Base-by-base conservation (phyloP, 2,888 invertebrate species). In the Amphimallon solstitiale region DNA sequence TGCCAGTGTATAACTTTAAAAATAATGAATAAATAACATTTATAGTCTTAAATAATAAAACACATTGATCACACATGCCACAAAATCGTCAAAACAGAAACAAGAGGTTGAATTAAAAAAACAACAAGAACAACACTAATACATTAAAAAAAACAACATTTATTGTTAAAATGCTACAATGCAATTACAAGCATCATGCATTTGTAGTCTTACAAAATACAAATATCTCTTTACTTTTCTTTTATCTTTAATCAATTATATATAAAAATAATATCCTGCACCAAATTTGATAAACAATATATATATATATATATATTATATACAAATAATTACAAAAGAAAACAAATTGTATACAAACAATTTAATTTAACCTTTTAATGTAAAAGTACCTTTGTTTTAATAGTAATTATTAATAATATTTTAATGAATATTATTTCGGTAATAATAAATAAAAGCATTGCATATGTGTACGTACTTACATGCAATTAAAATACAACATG, bases 161-260 rank as follows among this genome's bases (percentile, higher is more conserved):
- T 75, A 87, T 86, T 78, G 86, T 86, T 69, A 88, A 69, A 67
- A 63, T 61, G 67, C 72, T 65, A 67, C 62, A 69, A 70, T 70
- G 70, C 68, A 70, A 68, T 29, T 69, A 71, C 68, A 71, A 67
- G 71, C 69, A 70, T 65, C 72, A 74, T 70, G 70, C 71, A 71
- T 54, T 52, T 63, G 46, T 52, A 52, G 52, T 54, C 21, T 19
- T 56, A 56, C 56, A 56, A 56, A 43, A 43, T 43, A 15, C 17
- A 15, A 6, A 43, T 14, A 14, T 17, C 9, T 7, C 17, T 43
- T 40, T 14, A 7, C 43, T 7, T 7, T 43, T 17, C 43, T 14
- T 14, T 43, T 14, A 14, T 1, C 14, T 15, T 43, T 17, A 17
- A 43, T 43, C 7, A 43, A n/a, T 43, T 17, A 43, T 7, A 43